A percentile compares a stretch with the other conserved stretches of the same genome.
Evolutionary conservation across 1,140 invertebrate species (phyloP).

Genomic region (Aporrectodea caliginosa): DNA sequence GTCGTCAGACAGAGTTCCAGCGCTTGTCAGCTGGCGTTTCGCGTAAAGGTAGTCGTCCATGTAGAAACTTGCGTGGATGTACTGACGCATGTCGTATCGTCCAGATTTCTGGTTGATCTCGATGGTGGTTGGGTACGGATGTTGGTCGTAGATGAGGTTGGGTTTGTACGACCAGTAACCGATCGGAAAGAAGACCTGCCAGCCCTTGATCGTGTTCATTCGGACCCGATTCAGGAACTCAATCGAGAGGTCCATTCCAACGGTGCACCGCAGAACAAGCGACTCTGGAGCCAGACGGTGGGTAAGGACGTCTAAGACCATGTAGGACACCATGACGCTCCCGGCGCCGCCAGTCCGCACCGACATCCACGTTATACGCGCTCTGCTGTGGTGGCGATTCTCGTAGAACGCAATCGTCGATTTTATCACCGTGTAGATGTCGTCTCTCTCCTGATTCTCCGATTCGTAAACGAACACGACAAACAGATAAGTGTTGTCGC

Average conservation of each 20-base stretch:
- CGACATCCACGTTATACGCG: slow-evolving; percentile 66
- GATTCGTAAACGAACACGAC: slow-evolving; percentile 57
- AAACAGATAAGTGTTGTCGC: slow-evolving; percentile 72
- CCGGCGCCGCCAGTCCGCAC: slow-evolving; percentile 54
- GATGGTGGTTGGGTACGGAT: slow-evolving; percentile 59
- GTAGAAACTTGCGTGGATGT: slow-evolving; percentile 75
- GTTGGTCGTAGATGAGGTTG: slow-evolving; percentile 48
- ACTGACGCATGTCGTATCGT: slow-evolving; percentile 71
- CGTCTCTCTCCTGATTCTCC: slow-evolving; percentile 37
- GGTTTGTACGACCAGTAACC: slow-evolving; percentile 54
- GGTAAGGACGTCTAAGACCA: slow-evolving; percentile 67
- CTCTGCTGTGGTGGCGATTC: slow-evolving; percentile 67
- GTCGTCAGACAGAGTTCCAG: slow-evolving; percentile 29
- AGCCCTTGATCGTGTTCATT: slow-evolving; percentile 56
- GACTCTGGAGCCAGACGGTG: slow-evolving; percentile 62
- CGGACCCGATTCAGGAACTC: slow-evolving; percentile 72
- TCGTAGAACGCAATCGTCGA: slow-evolving; percentile 56
- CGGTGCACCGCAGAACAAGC: slow-evolving; percentile 44
- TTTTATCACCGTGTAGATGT: slow-evolving; percentile 63
- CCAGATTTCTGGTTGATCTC: slow-evolving; percentile 75
- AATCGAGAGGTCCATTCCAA: slow-evolving; percentile 63
- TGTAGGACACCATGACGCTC: slow-evolving; percentile 59
- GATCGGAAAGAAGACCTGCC: slow-evolving; percentile 57
- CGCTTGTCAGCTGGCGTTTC: slow-evolving; percentile 61
- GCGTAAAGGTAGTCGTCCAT: slow-evolving; percentile 71